These are phyloP conservation scores for Centrocercus urophasianus DNA, from an alignment of 2,113 vertebrate species.

Conservation along the genomic window DNA sequence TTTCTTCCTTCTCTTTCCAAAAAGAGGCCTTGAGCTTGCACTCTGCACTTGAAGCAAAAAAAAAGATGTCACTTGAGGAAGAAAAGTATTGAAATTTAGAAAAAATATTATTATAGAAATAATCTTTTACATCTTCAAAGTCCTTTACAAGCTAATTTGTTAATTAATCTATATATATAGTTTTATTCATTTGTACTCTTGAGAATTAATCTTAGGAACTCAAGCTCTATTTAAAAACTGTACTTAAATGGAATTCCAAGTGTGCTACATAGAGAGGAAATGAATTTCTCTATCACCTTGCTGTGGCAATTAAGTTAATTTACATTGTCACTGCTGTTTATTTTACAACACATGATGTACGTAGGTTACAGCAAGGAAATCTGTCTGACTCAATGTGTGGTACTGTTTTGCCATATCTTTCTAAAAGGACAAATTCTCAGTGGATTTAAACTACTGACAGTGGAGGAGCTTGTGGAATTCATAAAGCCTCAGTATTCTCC, in stretches of 20 bases:
- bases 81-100: background rate
- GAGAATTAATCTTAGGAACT: slow-evolving; percentile 9
- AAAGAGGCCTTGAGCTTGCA: background rate
- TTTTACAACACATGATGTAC: background rate
- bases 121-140: background rate
- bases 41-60: background rate
- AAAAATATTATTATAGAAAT: slow-evolving; percentile 40
- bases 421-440: background rate
- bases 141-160: slow-evolving; percentile 2
- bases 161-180: background rate
- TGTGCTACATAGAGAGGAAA: background rate
- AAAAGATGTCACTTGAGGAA: slow-evolving; percentile 1
- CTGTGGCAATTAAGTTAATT: background rate
- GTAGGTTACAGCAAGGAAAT: background rate
- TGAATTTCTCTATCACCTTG: background rate
- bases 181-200: background rate
- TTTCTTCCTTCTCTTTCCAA: background rate
- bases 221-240: background rate
- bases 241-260: background rate
- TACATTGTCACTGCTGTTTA: background rate
- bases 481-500: background rate
- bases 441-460: background rate
- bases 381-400: background rate
- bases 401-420: background rate
- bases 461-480: background rate